Evolutionary conservation across 2,113 vertebrate species (phyloP).

Genomic region (Xiphorhynchus elegans): DNA sequence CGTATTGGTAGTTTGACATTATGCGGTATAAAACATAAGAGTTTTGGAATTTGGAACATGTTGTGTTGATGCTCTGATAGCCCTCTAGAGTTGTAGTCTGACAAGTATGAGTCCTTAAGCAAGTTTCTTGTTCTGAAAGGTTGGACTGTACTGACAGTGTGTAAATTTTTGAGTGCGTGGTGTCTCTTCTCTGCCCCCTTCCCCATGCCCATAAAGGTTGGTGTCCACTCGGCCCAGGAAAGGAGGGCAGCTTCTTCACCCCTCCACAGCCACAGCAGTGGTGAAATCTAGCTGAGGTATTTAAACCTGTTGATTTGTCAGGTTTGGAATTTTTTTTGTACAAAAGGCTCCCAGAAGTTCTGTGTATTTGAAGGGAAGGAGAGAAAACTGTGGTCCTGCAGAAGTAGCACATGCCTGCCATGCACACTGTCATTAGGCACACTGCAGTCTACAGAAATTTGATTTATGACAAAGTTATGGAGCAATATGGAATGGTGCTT

Average conservation of each 20-base stretch:
- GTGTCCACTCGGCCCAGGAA: too few species aligned
- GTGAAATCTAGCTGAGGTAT: background rate
- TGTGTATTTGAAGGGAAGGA: background rate
- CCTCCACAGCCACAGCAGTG: accelerated
- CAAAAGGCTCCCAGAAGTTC: background rate
- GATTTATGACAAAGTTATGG: background rate
- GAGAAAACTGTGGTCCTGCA: background rate
- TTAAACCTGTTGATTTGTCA: background rate
- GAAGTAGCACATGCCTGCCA: accelerated
- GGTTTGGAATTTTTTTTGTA: background rate
- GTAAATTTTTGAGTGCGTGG: background rate
- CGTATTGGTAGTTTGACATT: background rate
- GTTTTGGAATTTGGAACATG: background rate
- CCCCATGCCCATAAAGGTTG: background rate
- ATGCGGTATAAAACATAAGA: background rate
- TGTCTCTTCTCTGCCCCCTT: background rate
- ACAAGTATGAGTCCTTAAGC: background rate
- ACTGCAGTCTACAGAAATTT: background rate
- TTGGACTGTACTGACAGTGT: background rate
- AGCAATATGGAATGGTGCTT: background rate
- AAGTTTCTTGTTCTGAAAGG: background rate
- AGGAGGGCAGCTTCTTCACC: background rate
- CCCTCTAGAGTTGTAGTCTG: background rate
- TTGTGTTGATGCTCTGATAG: background rate
- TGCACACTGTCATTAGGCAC: background rate